These are phyloP conservation scores for Papilio polyxenes DNA, from an alignment of 1,140 invertebrate genomes.

Conservation along the genomic window DNA sequence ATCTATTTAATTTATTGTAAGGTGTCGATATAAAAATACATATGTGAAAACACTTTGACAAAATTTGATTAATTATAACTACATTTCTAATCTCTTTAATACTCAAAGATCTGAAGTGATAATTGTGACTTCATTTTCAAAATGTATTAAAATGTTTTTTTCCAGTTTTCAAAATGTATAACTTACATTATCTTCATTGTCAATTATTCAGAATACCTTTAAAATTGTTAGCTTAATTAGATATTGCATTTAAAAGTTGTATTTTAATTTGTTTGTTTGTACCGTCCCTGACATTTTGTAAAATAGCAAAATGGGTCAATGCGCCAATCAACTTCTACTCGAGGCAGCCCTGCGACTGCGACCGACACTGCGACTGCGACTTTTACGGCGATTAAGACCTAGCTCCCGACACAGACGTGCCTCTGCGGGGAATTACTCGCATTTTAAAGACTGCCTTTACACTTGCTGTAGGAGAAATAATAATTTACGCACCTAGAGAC, in stretches of 20 bases:
- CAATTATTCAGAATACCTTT: no score
- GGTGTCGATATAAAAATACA: no score
- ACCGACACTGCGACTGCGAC: background rate
- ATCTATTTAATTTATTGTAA: no score
- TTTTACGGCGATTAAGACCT: constrained; percentile 10
- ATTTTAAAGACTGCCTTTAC: no score
- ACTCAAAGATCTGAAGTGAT: no score
- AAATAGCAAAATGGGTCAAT: constrained; percentile 33
- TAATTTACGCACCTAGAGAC: background rate
- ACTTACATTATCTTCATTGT: no score
- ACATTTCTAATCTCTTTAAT: no score
- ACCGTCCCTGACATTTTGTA: constrained; percentile 1
- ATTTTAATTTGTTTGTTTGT: background rate
- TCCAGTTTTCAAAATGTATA: no score
- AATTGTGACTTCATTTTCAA: no score
- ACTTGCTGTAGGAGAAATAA: background rate
- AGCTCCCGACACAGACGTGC: constrained; percentile 10
- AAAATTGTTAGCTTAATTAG: background rate
- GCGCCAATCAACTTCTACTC: constrained; percentile 10
- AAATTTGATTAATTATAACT: no score
- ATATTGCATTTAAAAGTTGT: background rate
- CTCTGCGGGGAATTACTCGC: background rate
- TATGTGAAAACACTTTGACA: no score
- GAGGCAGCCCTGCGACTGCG: background rate
- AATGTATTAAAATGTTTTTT: no score